Percentiles rank a stretch among this genome's conserved stretches.
Conservation (phyloP, 2,797 vertebrate species). For the Sparus aurata region DNA sequence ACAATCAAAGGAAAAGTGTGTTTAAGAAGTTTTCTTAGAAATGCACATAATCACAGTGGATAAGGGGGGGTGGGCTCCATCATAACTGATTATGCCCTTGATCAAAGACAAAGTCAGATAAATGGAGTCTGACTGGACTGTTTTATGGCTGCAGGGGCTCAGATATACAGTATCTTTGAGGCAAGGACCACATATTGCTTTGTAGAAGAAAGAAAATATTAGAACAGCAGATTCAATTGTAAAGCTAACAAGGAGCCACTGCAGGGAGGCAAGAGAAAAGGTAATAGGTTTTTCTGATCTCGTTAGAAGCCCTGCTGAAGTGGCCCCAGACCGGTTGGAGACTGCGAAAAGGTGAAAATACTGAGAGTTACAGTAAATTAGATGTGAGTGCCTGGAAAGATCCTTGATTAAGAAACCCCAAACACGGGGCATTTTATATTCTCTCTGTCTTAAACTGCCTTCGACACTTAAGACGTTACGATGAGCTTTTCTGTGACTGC, state of each 20-base stretch:
- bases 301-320: neutral
- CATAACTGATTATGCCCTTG: neutral
- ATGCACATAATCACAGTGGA: neutral
- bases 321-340: neutral
- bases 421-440: neutral
- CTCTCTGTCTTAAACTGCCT: neutral
- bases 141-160: neutral
- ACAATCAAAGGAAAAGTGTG: neutral
- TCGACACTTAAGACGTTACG: neutral
- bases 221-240: neutral
- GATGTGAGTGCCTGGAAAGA: neutral
- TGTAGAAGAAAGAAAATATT: neutral
- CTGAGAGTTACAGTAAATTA: neutral
- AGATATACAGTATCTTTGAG: neutral
- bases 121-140: neutral
- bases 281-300: slow-evolving; percentile 19
- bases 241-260: slow-evolving; percentile 17
- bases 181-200: neutral
- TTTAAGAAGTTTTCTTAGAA: neutral
- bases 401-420: neutral
- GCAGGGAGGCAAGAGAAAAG: neutral
- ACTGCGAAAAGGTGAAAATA: slow-evolving; percentile 13
- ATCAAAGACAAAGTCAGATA: neutral
- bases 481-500: neutral
- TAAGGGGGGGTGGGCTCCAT: neutral